These are phyloP conservation scores for Zonitis immaculata DNA, from an alignment of 2,888 invertebrate species.

Conservation along the genomic window DNA sequence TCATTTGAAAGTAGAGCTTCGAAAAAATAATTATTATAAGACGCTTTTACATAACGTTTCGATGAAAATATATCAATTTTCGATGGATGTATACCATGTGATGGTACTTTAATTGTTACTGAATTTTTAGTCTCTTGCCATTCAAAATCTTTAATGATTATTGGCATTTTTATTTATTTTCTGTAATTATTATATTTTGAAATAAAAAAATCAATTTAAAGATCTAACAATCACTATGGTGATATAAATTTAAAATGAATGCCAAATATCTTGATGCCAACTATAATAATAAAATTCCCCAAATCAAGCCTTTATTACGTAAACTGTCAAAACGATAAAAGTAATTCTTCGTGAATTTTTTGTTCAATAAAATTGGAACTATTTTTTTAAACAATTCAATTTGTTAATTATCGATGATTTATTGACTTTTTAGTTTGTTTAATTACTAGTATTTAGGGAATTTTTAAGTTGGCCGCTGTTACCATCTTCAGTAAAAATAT, in stretches of 20 bases:
- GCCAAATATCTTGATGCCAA: not conserved
- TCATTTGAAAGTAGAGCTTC: slow-evolving; percentile 65
- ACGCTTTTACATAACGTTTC: slow-evolving; percentile 66
- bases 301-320: slow-evolving; percentile 33
- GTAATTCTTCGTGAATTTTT: not conserved
- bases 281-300: not conserved
- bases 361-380: not conserved
- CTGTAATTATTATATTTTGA: not conserved
- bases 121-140: slow-evolving; percentile 67
- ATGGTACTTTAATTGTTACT: slow-evolving; percentile 61
- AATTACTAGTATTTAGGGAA: not conserved
- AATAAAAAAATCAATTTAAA: not conserved
- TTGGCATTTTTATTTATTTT: slow-evolving; percentile 68
- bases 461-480: slow-evolving; percentile 2
- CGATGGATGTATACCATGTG: slow-evolving; percentile 58
- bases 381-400: not conserved
- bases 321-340: slow-evolving; percentile 39
- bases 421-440: not conserved
- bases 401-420: slow-evolving; percentile 3
- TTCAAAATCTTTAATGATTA: slow-evolving; percentile 66
- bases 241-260: not conserved
- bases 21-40: slow-evolving; percentile 68
- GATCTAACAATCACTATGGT: not conserved
- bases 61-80: slow-evolving; percentile 68
- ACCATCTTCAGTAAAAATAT: slow-evolving; percentile 58